These are phyloP conservation scores for Cephus pulcher DNA, from an alignment of 2,888 invertebrate genomes.

Conservation along the genomic window DNA sequence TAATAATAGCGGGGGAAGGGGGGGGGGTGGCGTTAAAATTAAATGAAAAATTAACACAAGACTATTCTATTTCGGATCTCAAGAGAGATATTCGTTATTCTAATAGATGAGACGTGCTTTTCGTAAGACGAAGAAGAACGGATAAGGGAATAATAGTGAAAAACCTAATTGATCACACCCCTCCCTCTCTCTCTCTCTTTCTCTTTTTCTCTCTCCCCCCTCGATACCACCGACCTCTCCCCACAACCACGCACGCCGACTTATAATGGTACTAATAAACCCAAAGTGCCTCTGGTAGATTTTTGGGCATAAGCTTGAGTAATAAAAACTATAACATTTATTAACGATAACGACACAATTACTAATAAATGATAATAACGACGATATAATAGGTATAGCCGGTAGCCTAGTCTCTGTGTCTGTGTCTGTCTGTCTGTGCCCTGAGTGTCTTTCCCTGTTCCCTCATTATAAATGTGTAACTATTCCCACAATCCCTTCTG, in stretches of 20 bases:
- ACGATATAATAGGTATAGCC: slow-evolving; percentile 54
- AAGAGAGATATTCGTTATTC: background rate
- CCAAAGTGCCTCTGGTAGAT: slow-evolving; percentile 67
- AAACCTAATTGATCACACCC: slow-evolving; percentile 25
- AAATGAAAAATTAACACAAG: background rate
- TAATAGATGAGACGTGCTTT: background rate
- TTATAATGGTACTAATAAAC: slow-evolving; percentile 66
- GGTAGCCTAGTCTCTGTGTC: slow-evolving; percentile 60
- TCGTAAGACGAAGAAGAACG: background rate
- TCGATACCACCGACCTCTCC: background rate
- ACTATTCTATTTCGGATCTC: background rate
- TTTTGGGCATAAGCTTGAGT: slow-evolving; percentile 66
- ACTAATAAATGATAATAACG: slow-evolving; percentile 39
- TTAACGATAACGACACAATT: slow-evolving; percentile 31
- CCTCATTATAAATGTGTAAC: slow-evolving; percentile 26
- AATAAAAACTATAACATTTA: slow-evolving; percentile 57
- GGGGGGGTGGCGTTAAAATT: background rate
- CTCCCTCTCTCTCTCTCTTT: slow-evolving; percentile 35
- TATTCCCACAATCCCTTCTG: slow-evolving; percentile 24
- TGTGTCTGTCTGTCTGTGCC: slow-evolving; percentile 38
- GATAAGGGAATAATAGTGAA: slow-evolving; percentile 15
- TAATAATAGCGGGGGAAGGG: background rate
- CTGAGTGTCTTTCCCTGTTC: slow-evolving; percentile 61
- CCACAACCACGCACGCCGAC: slow-evolving; percentile 54
- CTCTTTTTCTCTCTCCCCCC: background rate